Evolutionary conservation across 1,140 invertebrate genomes (phyloP).

Genomic region (Akabosia matsudoensis): DNA sequence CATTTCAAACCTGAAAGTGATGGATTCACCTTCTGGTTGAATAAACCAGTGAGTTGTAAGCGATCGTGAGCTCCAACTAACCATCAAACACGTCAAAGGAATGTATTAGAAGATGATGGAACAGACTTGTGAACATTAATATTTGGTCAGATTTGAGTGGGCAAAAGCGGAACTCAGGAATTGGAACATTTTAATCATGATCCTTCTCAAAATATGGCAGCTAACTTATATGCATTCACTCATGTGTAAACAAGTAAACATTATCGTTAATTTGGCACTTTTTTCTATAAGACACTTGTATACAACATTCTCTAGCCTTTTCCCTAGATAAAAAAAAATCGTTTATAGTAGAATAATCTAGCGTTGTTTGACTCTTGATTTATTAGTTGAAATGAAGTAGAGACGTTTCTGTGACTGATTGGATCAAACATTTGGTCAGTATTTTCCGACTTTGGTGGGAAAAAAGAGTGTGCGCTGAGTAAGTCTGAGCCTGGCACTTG

Average conservation of each 20-base stretch:
- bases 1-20: background rate
- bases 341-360: background rate
- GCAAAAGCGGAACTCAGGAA: too few species aligned
- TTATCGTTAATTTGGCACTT: background rate
- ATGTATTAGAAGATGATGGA: constrained; percentile 1
- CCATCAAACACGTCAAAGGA: constrained; percentile 3
- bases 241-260: constrained; percentile 2
- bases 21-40: background rate
- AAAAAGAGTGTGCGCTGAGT: background rate
- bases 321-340: background rate
- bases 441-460: constrained; percentile 12
- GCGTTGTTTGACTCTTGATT: background rate
- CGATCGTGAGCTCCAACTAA: background rate
- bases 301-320: background rate
- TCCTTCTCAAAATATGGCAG: too few species aligned
- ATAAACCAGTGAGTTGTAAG: background rate
- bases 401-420: constrained; percentile 21
- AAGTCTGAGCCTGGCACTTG: constrained; percentile 4
- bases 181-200: too few species aligned
- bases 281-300: too few species aligned
- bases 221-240: background rate
- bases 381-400: constrained; percentile 22
- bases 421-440: constrained; percentile 14
- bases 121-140: background rate
- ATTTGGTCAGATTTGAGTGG: too few species aligned